Percentiles rank a stretch among this genome's conserved stretches.
Evolutionary conservation across 2,797 vertebrate species (phyloP).

Genomic region (Staurois parvus): DNA sequence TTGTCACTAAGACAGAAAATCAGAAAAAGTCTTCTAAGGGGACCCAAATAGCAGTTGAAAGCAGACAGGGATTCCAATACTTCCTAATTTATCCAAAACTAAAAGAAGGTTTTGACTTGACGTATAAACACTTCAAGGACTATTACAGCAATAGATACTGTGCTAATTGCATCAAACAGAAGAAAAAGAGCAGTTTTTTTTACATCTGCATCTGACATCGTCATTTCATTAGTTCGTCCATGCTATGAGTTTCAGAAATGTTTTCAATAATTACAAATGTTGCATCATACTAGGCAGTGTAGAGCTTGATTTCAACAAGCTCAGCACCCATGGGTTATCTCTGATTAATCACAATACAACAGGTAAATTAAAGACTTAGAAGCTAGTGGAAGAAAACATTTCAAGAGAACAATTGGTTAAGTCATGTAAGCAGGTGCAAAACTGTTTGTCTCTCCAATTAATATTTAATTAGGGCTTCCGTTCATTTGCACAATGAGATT

Average conservation of each 20-base stretch:
- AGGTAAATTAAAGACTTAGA: slow-evolving; percentile 41
- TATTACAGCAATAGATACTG: no score
- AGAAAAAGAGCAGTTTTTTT: no score
- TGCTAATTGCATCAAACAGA: no score
- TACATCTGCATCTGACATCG: no score
- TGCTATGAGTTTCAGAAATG: slow-evolving; percentile 15
- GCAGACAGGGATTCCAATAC: no score
- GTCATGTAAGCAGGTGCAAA: slow-evolving; percentile 53
- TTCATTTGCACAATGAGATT: slow-evolving; percentile 37
- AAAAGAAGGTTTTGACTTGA: no score
- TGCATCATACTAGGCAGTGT: slow-evolving; percentile 53
- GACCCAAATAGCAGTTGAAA: no score
- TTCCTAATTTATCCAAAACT: no score
- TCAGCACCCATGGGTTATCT: slow-evolving; percentile 46
- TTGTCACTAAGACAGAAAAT: no score
- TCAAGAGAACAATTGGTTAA: slow-evolving; percentile 18
- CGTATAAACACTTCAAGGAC: no score
- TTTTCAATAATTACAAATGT: slow-evolving; percentile 57
- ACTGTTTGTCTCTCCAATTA: slow-evolving; percentile 37
- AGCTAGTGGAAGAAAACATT: slow-evolving; percentile 37
- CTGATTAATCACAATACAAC: slow-evolving; percentile 50
- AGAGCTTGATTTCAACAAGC: slow-evolving; percentile 46
- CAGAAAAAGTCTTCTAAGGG: no score
- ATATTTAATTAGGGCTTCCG: slow-evolving; percentile 34
- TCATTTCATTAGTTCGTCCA: no score